Percentiles rank a stretch among this genome's conserved stretches.
These are phyloP conservation scores for Masticophis lateralis DNA, from an alignment of 2,797 vertebrate species.

Conservation along the genomic window DNA sequence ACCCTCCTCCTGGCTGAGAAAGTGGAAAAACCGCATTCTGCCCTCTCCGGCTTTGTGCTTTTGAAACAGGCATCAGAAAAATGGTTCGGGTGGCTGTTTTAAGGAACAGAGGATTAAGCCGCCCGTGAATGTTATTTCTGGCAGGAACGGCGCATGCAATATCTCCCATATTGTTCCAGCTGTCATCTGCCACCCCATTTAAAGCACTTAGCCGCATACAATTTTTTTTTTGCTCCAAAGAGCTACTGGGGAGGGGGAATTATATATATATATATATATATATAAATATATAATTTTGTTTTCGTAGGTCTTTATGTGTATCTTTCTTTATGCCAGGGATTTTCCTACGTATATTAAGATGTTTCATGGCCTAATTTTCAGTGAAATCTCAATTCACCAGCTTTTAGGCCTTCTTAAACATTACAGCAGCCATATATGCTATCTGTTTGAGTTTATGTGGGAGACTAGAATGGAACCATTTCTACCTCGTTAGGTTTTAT, in stretches of 20 bases:
- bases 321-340: no score
- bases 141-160: neutral
- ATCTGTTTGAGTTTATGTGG: no score
- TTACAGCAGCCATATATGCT: no score
- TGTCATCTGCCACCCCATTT: neutral
- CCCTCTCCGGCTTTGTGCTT: neutral
- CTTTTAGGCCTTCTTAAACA: no score
- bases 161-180: neutral
- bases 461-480: no score
- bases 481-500: no score
- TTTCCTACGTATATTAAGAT: no score
- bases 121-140: neutral
- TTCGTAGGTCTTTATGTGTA: no score
- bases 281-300: no score
- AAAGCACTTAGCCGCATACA: neutral
- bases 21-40: neutral
- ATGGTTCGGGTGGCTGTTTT: neutral
- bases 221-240: neutral
- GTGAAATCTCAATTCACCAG: no score
- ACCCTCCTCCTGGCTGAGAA: neutral
- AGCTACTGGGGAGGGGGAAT: neutral
- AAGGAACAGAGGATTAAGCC: neutral
- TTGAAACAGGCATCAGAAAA: neutral
- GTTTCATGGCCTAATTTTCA: no score
- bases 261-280: no score